Percentiles rank a stretch among this genome's conserved stretches.
phyloP scores from a whole-genome alignment of 2,113 vertebrate genomes.

The Perca schrenkii region DNA sequence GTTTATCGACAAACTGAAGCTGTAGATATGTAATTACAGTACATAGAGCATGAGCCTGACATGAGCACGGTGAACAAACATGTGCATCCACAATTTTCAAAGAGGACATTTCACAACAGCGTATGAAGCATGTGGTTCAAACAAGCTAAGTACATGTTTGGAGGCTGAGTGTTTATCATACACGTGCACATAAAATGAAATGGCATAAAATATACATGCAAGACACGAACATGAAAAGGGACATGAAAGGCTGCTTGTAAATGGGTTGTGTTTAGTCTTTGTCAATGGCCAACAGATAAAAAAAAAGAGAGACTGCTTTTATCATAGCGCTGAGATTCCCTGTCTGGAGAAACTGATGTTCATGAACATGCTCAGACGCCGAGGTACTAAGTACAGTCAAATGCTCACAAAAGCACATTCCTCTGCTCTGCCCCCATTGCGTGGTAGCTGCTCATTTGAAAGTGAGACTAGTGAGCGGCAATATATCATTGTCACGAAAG shows the following conservation, averaged over 20 bases:
- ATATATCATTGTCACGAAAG: slow-evolving; percentile 8
- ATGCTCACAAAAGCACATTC: slow-evolving; percentile 45
- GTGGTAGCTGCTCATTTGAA: slow-evolving; percentile 29
- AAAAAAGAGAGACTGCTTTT: slow-evolving; percentile 29
- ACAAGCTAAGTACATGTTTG: slow-evolving; percentile 47
- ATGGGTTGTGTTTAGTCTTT: slow-evolving; percentile 47
- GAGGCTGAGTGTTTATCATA: slow-evolving; percentile 13
- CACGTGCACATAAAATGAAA: slow-evolving; percentile 25
- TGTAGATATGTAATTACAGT: slow-evolving; percentile 29
- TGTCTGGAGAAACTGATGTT: slow-evolving; percentile 20
- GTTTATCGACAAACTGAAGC: slow-evolving; percentile 29
- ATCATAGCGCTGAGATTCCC: slow-evolving; percentile 3
- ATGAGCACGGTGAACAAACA: not conserved
- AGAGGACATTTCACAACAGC: not conserved
- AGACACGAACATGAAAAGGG: not conserved
- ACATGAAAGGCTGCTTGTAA: slow-evolving; percentile 7
- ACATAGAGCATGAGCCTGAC: not conserved
- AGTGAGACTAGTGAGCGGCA: slow-evolving; percentile 33
- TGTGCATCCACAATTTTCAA: slow-evolving; percentile 7
- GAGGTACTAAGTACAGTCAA: not conserved
- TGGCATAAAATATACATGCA: slow-evolving; percentile 19
- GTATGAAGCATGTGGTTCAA: slow-evolving; percentile 18
- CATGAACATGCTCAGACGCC: slow-evolving; percentile 12
- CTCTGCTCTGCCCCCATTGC: slow-evolving; percentile 7
- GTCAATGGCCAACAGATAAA: slow-evolving; percentile 56